Conservation (phyloP, 2,113 vertebrate species). For the Silurus asotus region DNA sequence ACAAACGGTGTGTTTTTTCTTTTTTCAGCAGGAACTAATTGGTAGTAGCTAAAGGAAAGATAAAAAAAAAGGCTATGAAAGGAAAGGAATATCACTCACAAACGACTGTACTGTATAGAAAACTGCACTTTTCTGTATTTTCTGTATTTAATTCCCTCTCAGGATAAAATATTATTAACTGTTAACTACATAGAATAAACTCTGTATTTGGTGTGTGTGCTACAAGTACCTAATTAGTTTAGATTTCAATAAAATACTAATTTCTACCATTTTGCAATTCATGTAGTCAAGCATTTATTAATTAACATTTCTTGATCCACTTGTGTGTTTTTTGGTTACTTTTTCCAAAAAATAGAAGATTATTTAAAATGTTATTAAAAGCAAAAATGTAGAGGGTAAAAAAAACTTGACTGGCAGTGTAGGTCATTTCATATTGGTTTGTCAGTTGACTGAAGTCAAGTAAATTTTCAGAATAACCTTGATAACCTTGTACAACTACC, state of each 20-base stretch:
- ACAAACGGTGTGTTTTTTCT: neutral
- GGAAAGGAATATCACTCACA: neutral
- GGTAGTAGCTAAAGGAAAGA: neutral
- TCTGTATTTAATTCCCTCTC: neutral
- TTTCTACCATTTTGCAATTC: neutral
- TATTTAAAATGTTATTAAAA: neutral
- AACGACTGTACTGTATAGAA: neutral
- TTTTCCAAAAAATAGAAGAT: neutral
- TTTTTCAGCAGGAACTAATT: neutral
- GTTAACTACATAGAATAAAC: neutral
- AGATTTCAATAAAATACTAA: neutral
- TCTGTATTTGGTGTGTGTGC: neutral
- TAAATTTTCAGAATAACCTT: slow-evolving; percentile 28
- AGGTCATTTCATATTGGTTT: slow-evolving; percentile 25
- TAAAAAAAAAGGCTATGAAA: neutral
- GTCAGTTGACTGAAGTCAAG: slow-evolving; percentile 13
- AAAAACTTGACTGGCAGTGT: neutral
- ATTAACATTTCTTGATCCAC: neutral
- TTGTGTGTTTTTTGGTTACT: neutral
- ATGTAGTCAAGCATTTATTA: neutral
- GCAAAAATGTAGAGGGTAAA: neutral
- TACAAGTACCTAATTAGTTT: neutral
- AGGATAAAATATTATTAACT: neutral
- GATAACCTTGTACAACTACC: slow-evolving; percentile 3
- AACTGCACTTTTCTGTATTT: neutral